Percentiles rank a stretch among this genome's conserved stretches.
These are phyloP conservation scores for Alaudala cheleensis DNA, from an alignment of 2,113 vertebrate genomes.

Conservation along the genomic window DNA sequence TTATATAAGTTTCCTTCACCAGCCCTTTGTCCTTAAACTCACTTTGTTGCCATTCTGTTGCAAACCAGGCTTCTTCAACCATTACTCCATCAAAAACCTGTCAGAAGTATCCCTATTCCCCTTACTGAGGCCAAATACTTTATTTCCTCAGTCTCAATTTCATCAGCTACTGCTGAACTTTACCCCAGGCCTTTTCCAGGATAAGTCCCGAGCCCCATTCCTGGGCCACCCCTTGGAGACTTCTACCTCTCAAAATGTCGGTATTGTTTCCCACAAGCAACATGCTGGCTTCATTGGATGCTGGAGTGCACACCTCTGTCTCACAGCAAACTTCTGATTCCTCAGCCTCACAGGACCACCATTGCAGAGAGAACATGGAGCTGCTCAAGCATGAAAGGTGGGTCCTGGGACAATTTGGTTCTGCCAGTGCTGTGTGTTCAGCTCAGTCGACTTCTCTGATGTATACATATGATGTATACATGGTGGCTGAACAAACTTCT, in stretches of 20 bases:
- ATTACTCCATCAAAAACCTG: neutral
- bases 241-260: neutral
- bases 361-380: neutral
- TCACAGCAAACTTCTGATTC: neutral
- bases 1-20: neutral
- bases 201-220: neutral
- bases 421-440: neutral
- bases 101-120: neutral
- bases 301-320: neutral
- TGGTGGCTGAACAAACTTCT: neutral
- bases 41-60: neutral
- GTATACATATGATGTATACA: rapidly evolving
- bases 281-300: neutral
- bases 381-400: rapidly evolving
- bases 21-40: neutral
- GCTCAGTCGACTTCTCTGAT: neutral
- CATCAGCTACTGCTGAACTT: neutral
- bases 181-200: neutral
- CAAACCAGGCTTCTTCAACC: neutral
- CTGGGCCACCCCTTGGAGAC: neutral
- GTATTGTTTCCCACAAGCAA: neutral
- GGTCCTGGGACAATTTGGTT: neutral
- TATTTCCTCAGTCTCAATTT: neutral
- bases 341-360: neutral
- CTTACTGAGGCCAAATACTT: neutral